phyloP scores from a whole-genome alignment of 2,113 vertebrate genomes.

The Xenopus borealis region DNA sequence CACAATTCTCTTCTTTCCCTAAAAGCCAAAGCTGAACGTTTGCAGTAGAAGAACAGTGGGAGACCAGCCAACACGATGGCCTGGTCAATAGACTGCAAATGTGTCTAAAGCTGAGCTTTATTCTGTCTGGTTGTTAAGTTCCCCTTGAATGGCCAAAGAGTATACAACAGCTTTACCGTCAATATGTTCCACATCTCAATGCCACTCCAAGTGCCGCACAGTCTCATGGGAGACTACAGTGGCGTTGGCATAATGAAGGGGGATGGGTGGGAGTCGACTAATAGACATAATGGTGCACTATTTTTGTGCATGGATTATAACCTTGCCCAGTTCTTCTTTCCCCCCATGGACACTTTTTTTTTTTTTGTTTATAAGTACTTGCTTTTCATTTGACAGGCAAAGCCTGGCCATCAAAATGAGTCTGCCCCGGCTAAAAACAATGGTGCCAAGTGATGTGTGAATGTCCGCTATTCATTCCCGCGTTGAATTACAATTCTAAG shows the following conservation, averaged over 20 bases:
- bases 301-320: neutral
- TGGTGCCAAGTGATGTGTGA: constrained; percentile 16
- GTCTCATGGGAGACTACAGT: neutral
- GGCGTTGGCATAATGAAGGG: neutral
- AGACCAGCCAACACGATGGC: too few relatives aligned
- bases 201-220: too few relatives aligned
- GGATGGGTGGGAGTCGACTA: neutral
- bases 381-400: constrained; percentile 25
- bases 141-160: too few relatives aligned
- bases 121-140: too few relatives aligned
- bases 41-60: too few relatives aligned
- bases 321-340: too few relatives aligned
- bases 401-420: constrained; percentile 4
- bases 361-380: neutral
- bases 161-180: too few relatives aligned
- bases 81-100: too few relatives aligned
- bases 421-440: constrained; percentile 15
- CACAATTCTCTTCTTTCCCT: too few relatives aligned
- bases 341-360: neutral
- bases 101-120: too few relatives aligned
- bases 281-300: neutral
- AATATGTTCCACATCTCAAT: too few relatives aligned
- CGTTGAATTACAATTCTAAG: constrained; percentile 21
- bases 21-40: too few relatives aligned
- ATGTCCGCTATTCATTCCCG: constrained; percentile 23